Evolutionary conservation across 2,888 invertebrate genomes (phyloP).

Genomic region (Drosophila leonis): DNA sequence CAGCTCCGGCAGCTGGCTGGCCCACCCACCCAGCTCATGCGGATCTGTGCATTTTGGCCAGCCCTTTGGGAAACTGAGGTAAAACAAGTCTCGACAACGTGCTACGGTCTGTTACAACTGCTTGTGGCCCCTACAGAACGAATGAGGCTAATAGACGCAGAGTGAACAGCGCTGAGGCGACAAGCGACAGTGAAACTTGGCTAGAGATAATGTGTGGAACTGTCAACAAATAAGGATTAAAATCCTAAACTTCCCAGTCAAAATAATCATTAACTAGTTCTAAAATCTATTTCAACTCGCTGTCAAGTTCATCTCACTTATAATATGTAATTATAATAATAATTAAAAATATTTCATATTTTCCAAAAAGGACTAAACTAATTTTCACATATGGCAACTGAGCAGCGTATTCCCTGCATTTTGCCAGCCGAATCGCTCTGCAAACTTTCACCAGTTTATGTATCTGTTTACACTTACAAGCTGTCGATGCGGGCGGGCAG

Average conservation of each 20-base stretch:
- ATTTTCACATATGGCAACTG: too few relatives aligned
- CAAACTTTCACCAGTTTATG: slow-evolving; percentile 46
- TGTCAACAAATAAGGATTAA: too few relatives aligned
- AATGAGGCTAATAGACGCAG: background rate
- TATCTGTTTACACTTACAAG: slow-evolving; percentile 78
- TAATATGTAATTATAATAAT: too few relatives aligned
- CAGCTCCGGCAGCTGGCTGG: slow-evolving; percentile 19
- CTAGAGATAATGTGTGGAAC: background rate
- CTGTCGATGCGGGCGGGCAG: slow-evolving; percentile 39
- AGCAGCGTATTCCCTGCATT: slow-evolving; percentile 29
- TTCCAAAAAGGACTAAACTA: too few relatives aligned
- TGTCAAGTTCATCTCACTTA: too few relatives aligned
- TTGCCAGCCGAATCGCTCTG: slow-evolving; percentile 4
- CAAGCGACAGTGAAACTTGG: too few relatives aligned
- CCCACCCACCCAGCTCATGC: background rate
- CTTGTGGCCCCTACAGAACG: slow-evolving; percentile 12
- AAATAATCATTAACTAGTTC: too few relatives aligned
- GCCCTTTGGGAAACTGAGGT: slow-evolving; percentile 45
- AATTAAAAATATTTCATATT: background rate
- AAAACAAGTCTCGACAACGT: slow-evolving; percentile 29
- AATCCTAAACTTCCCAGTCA: too few relatives aligned
- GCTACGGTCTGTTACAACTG: slow-evolving; percentile 33
- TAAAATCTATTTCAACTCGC: too few relatives aligned
- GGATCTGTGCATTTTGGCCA: slow-evolving; percentile 14
- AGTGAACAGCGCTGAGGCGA: background rate